These are phyloP conservation scores for Drosophila meridionalis DNA, from an alignment of 2,888 invertebrate genomes.

Conservation along the genomic window DNA sequence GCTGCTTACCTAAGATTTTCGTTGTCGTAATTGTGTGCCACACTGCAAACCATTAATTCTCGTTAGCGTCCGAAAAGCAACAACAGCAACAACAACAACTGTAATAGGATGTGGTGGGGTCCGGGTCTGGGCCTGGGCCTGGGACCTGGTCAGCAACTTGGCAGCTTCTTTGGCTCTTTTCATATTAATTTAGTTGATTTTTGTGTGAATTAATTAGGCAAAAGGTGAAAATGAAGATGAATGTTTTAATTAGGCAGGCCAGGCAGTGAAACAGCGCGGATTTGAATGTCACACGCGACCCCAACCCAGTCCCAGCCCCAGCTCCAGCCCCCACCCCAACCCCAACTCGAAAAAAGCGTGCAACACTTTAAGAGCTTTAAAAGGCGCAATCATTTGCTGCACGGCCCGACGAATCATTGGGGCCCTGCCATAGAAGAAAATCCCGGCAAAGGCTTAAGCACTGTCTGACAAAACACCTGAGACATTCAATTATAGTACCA, in stretches of 20 bases:
- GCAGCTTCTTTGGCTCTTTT: slow-evolving; percentile 78
- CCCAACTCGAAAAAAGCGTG: slow-evolving; percentile 18
- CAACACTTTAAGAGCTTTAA: slow-evolving; percentile 69
- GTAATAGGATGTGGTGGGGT: slow-evolving; percentile 21
- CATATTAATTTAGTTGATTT: slow-evolving; percentile 84
- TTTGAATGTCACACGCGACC: slow-evolving; percentile 61
- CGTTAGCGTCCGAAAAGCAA: slow-evolving; percentile 75
- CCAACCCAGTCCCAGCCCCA: neutral
- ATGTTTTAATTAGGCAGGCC: slow-evolving; percentile 83
- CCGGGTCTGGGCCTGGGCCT: neutral
- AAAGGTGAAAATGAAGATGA: slow-evolving; percentile 84
- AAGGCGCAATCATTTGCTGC: slow-evolving; percentile 43
- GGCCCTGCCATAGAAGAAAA: slow-evolving; percentile 55
- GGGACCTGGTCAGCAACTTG: slow-evolving; percentile 67
- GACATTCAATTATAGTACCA: slow-evolving; percentile 82
- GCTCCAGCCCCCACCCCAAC: neutral
- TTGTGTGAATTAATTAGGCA: slow-evolving; percentile 84
- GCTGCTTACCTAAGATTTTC: slow-evolving; percentile 77
- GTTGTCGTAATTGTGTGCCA: slow-evolving; percentile 82
- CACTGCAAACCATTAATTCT: slow-evolving; percentile 84
- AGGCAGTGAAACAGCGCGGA: slow-evolving; percentile 55
- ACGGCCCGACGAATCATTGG: slow-evolving; percentile 13
- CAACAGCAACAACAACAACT: slow-evolving; percentile 43
- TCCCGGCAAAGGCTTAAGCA: slow-evolving; percentile 84
- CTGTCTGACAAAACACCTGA: slow-evolving; percentile 85